Conservation (phyloP, 2,888 invertebrate species). For the Pollenia labialis region DNA sequence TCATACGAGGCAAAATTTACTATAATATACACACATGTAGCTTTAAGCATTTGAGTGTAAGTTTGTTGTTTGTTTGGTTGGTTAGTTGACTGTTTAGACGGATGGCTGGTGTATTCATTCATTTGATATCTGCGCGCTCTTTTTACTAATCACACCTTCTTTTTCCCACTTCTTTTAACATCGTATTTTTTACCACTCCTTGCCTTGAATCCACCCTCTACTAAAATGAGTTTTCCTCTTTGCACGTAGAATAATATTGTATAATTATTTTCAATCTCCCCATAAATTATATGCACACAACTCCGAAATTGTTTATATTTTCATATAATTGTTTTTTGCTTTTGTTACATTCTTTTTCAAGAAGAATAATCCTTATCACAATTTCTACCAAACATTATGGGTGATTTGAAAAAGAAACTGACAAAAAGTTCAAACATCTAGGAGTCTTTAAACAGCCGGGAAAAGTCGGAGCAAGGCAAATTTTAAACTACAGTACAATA, state of each 20-base stretch:
- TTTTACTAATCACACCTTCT: slow-evolving; percentile 37
- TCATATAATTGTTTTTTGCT: not conserved
- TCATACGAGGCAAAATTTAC: slow-evolving; percentile 17
- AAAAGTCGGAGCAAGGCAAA: no score
- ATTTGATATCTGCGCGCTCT: slow-evolving; percentile 61
- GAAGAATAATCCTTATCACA: no score
- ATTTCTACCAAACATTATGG: no score
- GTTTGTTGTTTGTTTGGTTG: slow-evolving; percentile 21
- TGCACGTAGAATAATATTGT: not conserved
- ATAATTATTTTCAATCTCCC: not conserved
- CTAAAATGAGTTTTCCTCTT: not conserved
- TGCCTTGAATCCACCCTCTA: slow-evolving; percentile 12
- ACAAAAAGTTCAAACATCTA: no score
- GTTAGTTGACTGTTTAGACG: not conserved
- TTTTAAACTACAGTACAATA: no score
- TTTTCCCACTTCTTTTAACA: not conserved
- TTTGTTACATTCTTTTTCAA: not conserved
- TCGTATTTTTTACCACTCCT: slow-evolving; percentile 13
- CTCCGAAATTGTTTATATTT: not conserved
- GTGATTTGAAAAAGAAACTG: no score
- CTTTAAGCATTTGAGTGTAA: slow-evolving; percentile 1
- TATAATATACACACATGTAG: not conserved
- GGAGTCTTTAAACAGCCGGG: no score
- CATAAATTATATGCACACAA: not conserved
- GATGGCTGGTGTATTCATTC: slow-evolving; percentile 49